These are phyloP conservation scores for Palythoa grandis DNA, from an alignment of 92 coral and sea anemone genomes.

Conservation along the genomic window DNA sequence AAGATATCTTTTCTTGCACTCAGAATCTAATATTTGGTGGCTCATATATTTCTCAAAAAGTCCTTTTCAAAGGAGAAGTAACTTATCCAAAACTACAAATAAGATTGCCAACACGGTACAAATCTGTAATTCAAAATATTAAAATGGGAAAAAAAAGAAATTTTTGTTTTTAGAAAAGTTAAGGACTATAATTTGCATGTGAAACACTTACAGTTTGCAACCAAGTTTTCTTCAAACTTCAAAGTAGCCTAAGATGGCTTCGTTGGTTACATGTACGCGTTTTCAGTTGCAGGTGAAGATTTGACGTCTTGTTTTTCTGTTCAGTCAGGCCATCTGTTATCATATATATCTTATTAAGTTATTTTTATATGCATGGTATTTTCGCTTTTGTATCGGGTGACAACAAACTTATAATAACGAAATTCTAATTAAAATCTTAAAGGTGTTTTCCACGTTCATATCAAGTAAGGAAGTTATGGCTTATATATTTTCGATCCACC, in stretches of 20 bases:
- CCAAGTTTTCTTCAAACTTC: not conserved
- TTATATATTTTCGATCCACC: too few species aligned
- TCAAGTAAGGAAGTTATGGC: too few species aligned
- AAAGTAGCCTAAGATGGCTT: not conserved
- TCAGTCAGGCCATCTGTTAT: not conserved
- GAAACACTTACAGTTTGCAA: not conserved
- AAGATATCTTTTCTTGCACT: not conserved
- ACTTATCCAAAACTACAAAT: not conserved
- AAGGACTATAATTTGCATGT: not conserved
- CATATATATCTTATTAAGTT: not conserved
- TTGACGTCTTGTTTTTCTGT: not conserved
- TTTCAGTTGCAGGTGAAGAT: not conserved
- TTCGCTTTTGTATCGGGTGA: not conserved
- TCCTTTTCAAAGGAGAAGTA: not conserved
- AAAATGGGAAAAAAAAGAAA: not conserved
- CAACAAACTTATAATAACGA: not conserved
- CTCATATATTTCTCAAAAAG: not conserved
- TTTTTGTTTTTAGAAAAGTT: not conserved
- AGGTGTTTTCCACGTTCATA: too few species aligned
- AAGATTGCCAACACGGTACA: not conserved
- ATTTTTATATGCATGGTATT: not conserved
- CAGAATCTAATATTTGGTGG: not conserved
- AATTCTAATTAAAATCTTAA: not conserved
- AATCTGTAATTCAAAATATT: not conserved
- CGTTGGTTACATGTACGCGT: too few species aligned